Conservation (phyloP, 2,797 vertebrate species). For the Gorsachius magnificus region DNA sequence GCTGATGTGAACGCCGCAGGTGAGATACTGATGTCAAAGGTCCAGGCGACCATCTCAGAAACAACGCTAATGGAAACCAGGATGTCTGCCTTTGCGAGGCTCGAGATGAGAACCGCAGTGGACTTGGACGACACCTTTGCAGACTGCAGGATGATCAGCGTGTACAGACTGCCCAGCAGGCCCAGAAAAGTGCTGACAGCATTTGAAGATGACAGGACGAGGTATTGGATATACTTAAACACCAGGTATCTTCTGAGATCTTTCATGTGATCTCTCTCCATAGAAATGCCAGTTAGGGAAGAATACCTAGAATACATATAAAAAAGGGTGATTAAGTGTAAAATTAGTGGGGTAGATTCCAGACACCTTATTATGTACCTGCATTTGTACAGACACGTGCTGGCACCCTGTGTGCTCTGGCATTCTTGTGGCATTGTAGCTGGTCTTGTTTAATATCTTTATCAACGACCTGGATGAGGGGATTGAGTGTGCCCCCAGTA, state of each 20-base stretch:
- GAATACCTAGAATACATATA: neutral
- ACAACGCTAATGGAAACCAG: slow-evolving; percentile 28
- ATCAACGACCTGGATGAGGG: no score
- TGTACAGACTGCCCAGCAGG: slow-evolving; percentile 71
- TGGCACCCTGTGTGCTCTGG: fast-evolving
- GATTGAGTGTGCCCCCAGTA: no score
- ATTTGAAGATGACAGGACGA: slow-evolving; percentile 74
- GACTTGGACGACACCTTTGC: slow-evolving; percentile 80
- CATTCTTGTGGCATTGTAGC: no score
- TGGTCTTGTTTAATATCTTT: no score
- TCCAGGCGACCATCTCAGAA: neutral
- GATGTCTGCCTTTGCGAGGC: slow-evolving; percentile 76
- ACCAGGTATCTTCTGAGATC: slow-evolving; percentile 78
- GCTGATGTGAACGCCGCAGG: neutral
- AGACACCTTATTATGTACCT: neutral
- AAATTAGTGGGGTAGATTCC: neutral
- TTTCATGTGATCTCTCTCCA: slow-evolving; percentile 66
- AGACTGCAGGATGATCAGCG: slow-evolving; percentile 70
- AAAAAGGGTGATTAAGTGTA: neutral
- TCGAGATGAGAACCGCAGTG: slow-evolving; percentile 76
- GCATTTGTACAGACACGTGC: neutral
- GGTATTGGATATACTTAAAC: slow-evolving; percentile 79
- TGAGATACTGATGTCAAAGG: fast-evolving
- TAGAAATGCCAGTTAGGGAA: neutral
- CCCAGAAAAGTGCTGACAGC: slow-evolving; percentile 68